Evolutionary conservation across 92 coral and sea anemone species (phyloP).

Genomic region (Desmophyllum pertusum): DNA sequence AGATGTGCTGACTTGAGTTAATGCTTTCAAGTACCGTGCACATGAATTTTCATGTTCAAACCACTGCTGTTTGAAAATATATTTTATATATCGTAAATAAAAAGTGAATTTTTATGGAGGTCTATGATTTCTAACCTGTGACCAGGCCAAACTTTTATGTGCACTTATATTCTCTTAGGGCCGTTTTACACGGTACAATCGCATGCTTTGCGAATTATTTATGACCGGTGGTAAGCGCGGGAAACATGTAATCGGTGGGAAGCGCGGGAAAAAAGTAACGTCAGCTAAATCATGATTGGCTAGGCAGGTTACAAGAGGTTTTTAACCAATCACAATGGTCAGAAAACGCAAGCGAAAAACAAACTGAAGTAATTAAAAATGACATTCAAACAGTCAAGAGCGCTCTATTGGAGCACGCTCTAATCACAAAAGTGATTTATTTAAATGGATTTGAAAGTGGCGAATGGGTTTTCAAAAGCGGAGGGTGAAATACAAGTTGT

Average conservation of each 20-base stretch:
- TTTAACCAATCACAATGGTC: too few relatives aligned
- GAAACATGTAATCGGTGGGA: too few relatives aligned
- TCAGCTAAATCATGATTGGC: too few relatives aligned
- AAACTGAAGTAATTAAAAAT: too few relatives aligned
- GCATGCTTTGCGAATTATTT: too few relatives aligned
- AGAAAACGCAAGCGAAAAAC: too few relatives aligned
- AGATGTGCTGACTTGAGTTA: not conserved
- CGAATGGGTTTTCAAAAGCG: not conserved
- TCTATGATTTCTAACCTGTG: not conserved
- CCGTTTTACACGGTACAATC: too few relatives aligned
- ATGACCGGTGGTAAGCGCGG: too few relatives aligned
- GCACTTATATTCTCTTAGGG: not conserved
- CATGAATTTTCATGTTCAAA: not conserved
- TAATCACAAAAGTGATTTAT: not conserved
- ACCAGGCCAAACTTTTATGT: not conserved
- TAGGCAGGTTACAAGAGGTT: too few relatives aligned
- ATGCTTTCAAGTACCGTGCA: not conserved
- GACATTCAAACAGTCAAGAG: too few relatives aligned
- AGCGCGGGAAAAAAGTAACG: too few relatives aligned
- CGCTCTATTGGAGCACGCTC: not conserved
- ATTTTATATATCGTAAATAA: conserved; percentile 8
- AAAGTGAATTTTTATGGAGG: not conserved
- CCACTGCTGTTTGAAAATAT: not conserved
- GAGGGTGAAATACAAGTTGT: too few relatives aligned
- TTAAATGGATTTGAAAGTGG: not conserved